A percentile compares a stretch with the other conserved stretches of the same genome.
Conservation (phyloP, 2,888 invertebrate species). For the Eupelmus urozonus region DNA sequence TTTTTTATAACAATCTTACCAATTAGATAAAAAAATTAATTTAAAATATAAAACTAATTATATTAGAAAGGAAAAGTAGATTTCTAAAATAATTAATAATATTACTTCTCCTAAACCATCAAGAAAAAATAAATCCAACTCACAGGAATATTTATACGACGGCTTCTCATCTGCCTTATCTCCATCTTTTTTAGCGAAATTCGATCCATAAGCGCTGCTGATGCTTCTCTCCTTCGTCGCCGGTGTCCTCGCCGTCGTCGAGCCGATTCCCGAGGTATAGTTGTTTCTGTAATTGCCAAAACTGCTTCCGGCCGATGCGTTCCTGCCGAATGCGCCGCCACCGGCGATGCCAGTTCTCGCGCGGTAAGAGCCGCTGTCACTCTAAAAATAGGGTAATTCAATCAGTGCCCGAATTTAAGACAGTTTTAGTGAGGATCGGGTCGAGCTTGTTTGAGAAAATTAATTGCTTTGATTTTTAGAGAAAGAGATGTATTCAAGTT, state of each 20-base stretch:
- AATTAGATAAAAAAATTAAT: neutral
- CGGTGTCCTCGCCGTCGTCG: conserved; percentile 65
- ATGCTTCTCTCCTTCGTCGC: conserved; percentile 67
- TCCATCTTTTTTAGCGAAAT: conserved; percentile 66
- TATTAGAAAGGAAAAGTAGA: too few species aligned
- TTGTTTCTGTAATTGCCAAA: conserved; percentile 70
- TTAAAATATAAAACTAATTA: neutral
- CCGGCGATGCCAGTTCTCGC: conserved; percentile 57
- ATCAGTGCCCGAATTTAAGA: too few species aligned
- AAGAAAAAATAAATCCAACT: conserved; percentile 56
- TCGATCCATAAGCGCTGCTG: conserved; percentile 61
- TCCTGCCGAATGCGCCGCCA: conserved; percentile 66
- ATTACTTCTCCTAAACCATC: too few species aligned
- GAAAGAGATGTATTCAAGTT: too few species aligned
- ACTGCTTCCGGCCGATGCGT: conserved; percentile 66
- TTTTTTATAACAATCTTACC: neutral
- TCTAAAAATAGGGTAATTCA: conserved; percentile 63
- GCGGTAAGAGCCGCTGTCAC: conserved; percentile 70
- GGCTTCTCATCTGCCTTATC: conserved; percentile 67
- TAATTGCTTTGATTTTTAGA: too few species aligned
- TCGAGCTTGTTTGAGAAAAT: too few species aligned
- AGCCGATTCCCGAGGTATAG: conserved; percentile 65
- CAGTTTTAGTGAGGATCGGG: too few species aligned
- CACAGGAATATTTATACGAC: conserved; percentile 71
- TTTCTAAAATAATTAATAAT: neutral